Base-by-base conservation (phyloP, 2,113 vertebrate genomes). In the Pedionomus torquatus region DNA sequence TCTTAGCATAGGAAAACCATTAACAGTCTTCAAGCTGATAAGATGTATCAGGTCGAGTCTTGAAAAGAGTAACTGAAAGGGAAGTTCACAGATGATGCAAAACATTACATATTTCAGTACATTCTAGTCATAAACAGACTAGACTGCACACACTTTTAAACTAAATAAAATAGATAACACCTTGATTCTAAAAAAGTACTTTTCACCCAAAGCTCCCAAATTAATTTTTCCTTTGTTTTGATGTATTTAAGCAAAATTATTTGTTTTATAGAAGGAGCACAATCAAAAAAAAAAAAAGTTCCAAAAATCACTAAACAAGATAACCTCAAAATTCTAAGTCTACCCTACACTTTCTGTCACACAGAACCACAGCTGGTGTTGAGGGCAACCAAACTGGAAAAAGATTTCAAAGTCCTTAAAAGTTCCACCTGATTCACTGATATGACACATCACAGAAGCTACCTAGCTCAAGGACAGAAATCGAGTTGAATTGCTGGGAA, bases 1-100 rank as follows among this genome's bases (percentile, higher is more conserved):
- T 26, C 81, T 76, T 43, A 51, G 30, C 83, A 89, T 65, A 78
- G 52, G 48, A 92, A 92, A 87, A 21, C 52, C 71, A 66, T 66
- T 39, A 31, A 18, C 31, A 71, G 71, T 17, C 78, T 69, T 5
- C 28, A 88, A 69, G 72, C 83, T 60, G 28, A 33, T 8, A 51
- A 93, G 83, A 84, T 63, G 5, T 5, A 58, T 21, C 64, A 35
- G 72, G 43, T 23, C 35, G 43, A 89, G 48, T 41, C 94, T 28
- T 19, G 15, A 90, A 15, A 0, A 71, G 63, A 90, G 5, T 8
- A 66, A 68, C 65, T 41, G 43, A 70, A 92, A 68, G 26, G 6
- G 24, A 86, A 83, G 63, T 13, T 37, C 60, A 44, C 57, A 20
- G 35, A 39, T 57, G 89, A 87, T 89, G 76, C 64, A 60, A 15